Evolutionary conservation across 2,888 invertebrate genomes (phyloP), one percentile per base, ranked within the genome.

Genomic region (Andrena praecox): DNA sequence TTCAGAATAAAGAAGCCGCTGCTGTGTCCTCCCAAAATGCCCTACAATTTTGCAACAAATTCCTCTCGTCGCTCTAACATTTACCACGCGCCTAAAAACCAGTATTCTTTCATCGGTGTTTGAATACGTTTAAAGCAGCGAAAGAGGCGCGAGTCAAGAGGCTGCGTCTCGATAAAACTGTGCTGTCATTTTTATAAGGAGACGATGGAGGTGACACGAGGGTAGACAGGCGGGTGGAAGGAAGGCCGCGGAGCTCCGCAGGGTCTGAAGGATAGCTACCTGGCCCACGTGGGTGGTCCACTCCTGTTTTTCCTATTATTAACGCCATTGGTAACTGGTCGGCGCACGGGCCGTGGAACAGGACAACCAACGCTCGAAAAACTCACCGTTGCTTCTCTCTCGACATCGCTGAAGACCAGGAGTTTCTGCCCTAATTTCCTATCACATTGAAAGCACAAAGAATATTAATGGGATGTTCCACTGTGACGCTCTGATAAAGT

Each of bases 281-380:
- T 92, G 91, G 74, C 77, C 76, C 82, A 89, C 90, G 89, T 92
- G 92, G 92, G 92, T 92, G 92, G 92, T 89, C 91, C 82, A 59
- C 68, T 72, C 75, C 86, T 83, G 73, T 83, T 81, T 87, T 85
- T 89, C 85, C 86, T 89, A 88, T 89, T 91, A 92, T 92, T 90
- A 91, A 91, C 91, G 90, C 89, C 87, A 85, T 89, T 90, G 89
- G 91, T 91, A 91, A 89, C 86, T 87, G 42, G 76, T 85, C 82
- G 80, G 79, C 85, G 71, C 86, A 85, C 85, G 78, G 74, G 76
- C 82, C 68, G 8, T 20, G 16, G 54, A 48, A 68, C 31, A 10
- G 54, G 12, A 8, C n/a, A 54, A 10, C 7, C 54, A 27, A 16
- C 33, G 10, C n/a, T 42, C 42, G 31, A 63, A n/a, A 5, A 8